A percentile compares a stretch with the other conserved stretches of the same genome.
phyloP scores from a whole-genome alignment of 2,888 invertebrate genomes.

The Coelopa pilipes region DNA sequence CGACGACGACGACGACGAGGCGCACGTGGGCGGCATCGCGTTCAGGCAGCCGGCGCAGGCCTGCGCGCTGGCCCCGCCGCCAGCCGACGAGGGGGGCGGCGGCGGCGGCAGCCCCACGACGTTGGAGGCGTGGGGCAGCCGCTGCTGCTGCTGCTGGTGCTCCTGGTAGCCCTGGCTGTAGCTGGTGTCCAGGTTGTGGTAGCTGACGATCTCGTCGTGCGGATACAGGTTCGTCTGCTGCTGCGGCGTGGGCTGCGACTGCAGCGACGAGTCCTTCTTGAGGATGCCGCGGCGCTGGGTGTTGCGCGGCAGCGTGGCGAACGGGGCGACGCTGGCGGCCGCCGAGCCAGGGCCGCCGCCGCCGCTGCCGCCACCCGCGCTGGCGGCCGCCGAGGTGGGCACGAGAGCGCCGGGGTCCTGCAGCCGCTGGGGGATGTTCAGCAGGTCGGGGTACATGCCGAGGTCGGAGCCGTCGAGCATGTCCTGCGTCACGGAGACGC shows the following conservation, averaged over 20 bases:
- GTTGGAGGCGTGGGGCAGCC: slow-evolving; percentile 45
- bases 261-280: slow-evolving; percentile 63
- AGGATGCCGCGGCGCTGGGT: slow-evolving; percentile 64
- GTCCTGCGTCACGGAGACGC: slow-evolving; percentile 82
- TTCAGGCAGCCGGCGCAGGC: slow-evolving; percentile 55
- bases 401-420: slow-evolving; percentile 54
- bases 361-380: slow-evolving; percentile 12
- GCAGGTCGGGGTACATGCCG: slow-evolving; percentile 82
- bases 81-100: slow-evolving; percentile 56
- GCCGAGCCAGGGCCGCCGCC: slow-evolving; percentile 39
- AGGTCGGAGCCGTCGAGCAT: slow-evolving; percentile 71
- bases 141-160: slow-evolving; percentile 45
- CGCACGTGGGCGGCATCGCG: slow-evolving; percentile 48
- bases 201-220: slow-evolving; percentile 66
- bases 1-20: too few relatives aligned
- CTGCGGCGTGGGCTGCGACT: slow-evolving; percentile 48
- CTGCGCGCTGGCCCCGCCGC: slow-evolving; percentile 45
- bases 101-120: slow-evolving; percentile 56
- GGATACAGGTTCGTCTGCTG: slow-evolving; percentile 61
- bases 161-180: slow-evolving; percentile 55
- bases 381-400: slow-evolving; percentile 25
- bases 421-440: slow-evolving; percentile 75
- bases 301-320: slow-evolving; percentile 68
- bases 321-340: slow-evolving; percentile 63
- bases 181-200: slow-evolving; percentile 65